Conservation (phyloP, 2,888 invertebrate genomes). For the Cartodere bifasciata region DNA sequence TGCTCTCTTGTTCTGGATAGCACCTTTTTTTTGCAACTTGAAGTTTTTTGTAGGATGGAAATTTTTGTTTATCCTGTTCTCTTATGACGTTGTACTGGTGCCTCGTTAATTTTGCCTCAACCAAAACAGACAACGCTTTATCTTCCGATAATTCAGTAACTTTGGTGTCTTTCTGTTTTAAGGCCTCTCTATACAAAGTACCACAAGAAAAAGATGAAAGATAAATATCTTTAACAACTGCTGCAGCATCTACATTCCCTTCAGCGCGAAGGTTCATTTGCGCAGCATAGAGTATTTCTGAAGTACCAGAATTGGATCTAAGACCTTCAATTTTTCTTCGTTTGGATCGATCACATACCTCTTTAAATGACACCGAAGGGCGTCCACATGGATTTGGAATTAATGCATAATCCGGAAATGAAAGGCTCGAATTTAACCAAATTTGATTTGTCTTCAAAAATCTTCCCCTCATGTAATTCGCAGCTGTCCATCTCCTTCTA, state of each 20-base stretch:
- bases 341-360: background rate
- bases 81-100: constrained; percentile 20
- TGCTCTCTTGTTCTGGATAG: constrained; percentile 18
- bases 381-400: too few species aligned
- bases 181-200: background rate
- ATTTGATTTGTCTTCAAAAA: too few species aligned
- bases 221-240: constrained; percentile 14
- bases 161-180: background rate
- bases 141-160: constrained; percentile 14
- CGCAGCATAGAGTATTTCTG: constrained; percentile 10
- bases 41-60: constrained; percentile 15
- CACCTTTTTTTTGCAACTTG: constrained; percentile 18
- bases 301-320: background rate
- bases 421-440: too few species aligned
- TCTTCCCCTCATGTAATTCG: too few species aligned
- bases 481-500: background rate
- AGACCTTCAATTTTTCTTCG: background rate
- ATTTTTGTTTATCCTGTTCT: constrained; percentile 17
- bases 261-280: constrained; percentile 15
- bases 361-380: too few species aligned
- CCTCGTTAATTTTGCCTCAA: constrained; percentile 18
- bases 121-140: constrained; percentile 17
- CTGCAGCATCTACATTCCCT: constrained; percentile 14
- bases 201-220: background rate
- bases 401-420: too few species aligned